Percentiles rank a stretch among this genome's conserved stretches.
Evolutionary conservation across 2,797 vertebrate genomes (phyloP).

Genomic region (Clarias fuscus): DNA sequence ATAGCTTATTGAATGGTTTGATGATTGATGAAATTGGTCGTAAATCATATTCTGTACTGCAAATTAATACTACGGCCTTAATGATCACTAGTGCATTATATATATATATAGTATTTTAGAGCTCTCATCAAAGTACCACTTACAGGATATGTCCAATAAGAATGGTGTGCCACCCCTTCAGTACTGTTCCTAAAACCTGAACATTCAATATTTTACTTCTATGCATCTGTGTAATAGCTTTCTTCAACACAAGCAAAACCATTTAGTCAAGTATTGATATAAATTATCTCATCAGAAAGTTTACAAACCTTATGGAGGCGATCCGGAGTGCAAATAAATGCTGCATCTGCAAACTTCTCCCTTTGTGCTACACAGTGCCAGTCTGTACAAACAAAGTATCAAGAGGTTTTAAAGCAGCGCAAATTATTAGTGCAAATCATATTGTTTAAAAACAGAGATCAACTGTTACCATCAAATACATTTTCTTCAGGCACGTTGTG

Average conservation of each 20-base stretch:
- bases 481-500: conserved; percentile 64
- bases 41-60: no score
- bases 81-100: neutral
- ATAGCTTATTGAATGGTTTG: neutral
- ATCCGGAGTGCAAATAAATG: conserved; percentile 73
- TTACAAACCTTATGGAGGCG: conserved; percentile 71
- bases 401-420: neutral
- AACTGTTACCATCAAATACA: conserved; percentile 68
- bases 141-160: neutral
- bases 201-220: neutral
- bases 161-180: neutral
- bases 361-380: conserved; percentile 65
- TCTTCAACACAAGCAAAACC: neutral
- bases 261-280: neutral
- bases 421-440: neutral
- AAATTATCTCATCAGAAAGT: neutral
- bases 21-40: neutral
- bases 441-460: neutral
- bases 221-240: neutral
- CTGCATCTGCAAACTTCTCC: conserved; percentile 76
- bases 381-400: conserved; percentile 61
- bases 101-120: neutral
- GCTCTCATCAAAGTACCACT: no score
- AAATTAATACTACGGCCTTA: neutral
- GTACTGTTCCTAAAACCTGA: neutral